Percentiles rank a stretch among this genome's conserved stretches.
These are phyloP conservation scores for Molanna angustata DNA, from an alignment of 2,888 invertebrate genomes.

Conservation along the genomic window DNA sequence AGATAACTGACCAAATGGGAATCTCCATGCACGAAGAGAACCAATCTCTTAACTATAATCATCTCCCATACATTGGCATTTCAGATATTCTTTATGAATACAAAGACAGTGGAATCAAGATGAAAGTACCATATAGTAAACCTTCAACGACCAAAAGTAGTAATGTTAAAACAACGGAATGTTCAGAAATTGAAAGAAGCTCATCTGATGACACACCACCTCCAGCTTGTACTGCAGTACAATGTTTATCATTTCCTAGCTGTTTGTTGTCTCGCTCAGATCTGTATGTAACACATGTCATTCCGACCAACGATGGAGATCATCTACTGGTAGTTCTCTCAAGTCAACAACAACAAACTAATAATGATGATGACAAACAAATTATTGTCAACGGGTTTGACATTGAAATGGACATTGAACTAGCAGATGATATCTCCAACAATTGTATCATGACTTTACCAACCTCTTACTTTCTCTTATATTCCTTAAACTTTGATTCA, in stretches of 20 bases:
- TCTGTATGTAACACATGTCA: constrained; percentile 59
- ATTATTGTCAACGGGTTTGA: constrained; percentile 35
- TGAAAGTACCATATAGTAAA: constrained; percentile 31
- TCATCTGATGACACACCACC: constrained; percentile 46
- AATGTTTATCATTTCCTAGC: constrained; percentile 56
- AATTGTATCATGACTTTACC: neutral
- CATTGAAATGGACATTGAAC: constrained; percentile 49
- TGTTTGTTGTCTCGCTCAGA: constrained; percentile 50
- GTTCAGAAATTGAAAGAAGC: constrained; percentile 50
- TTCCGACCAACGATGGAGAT: constrained; percentile 67
- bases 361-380: constrained; percentile 1
- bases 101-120: constrained; percentile 31
- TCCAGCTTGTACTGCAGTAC: constrained; percentile 51
- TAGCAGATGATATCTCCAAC: neutral
- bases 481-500: constrained; percentile 24
- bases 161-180: constrained; percentile 46
- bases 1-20: constrained; percentile 25
- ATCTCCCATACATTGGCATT: constrained; percentile 22
- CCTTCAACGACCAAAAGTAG: constrained; percentile 24
- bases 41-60: constrained; percentile 13
- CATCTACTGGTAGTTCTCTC: constrained; percentile 63
- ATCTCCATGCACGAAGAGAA: constrained; percentile 19
- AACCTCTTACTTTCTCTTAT: neutral
- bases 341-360: constrained; percentile 36
- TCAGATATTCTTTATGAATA: constrained; percentile 29